Base-by-base conservation (phyloP, 1,140 invertebrate genomes). In the Drusus annulatus region DNA sequence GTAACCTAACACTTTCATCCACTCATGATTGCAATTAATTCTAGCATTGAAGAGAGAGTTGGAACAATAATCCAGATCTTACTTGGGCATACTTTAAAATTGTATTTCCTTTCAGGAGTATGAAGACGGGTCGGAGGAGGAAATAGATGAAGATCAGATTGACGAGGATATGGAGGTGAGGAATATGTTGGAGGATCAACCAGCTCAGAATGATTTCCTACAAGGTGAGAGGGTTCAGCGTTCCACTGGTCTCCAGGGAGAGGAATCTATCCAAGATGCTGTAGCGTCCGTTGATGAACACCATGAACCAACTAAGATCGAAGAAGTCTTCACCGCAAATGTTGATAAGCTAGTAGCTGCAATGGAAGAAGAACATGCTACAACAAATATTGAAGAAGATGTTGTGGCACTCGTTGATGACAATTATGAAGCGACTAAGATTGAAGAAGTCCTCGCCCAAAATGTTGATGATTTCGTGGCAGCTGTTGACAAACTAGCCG, bases 71-170 rank as follows among this genome's bases (percentile, higher is more conserved):
- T 25, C 15, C 28, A 65, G 28, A 28, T 65, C 28, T 25, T 10
- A 65, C 36, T 45, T 65, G 36, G 25, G 2, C 25, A 28, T 28
- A 28, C 25, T 28, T 28, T 5, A 31, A 65, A 16, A 10, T 21
- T 63, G 4, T 25, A 21, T 36, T 65, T 65, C 56, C 23, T 60
- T 65, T 28, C 16, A 71, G 68, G 52, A 78, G 56, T 73, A 73
- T 21, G 76, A 65, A 31, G 58, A 81, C 45, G 77, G 31, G 75
- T 60, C 80, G 79, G 63, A 84, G 83, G 17, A 82, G 75, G 76
- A 78, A 28, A 73, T 65, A 81, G 68, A 80, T 28, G 78, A 52
- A 25, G 73, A 80, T 23, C 45, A 78, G 74, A 51, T 56, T 75
- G 71, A 75, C 17, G 52, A 75, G 56, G 75, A 76, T 28, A 56